phyloP scores from a whole-genome alignment of 2,888 invertebrate species.

The Chrysotoxum bicinctum region DNA sequence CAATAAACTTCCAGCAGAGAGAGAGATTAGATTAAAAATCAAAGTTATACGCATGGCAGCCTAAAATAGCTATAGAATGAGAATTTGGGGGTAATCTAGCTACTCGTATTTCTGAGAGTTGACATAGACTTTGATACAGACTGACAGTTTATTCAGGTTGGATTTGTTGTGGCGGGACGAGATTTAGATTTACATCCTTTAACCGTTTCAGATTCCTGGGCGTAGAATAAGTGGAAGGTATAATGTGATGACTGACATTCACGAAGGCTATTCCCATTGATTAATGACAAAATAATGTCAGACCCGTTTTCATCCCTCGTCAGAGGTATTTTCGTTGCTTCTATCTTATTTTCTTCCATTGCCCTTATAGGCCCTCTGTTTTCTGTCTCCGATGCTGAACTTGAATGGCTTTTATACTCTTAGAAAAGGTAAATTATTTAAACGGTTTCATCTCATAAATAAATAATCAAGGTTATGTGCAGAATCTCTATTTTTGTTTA shows the following conservation, averaged over 20 bases:
- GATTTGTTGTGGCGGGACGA: conserved; percentile 40
- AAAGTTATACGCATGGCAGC: conserved; percentile 37
- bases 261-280: conserved; percentile 74
- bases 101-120: conserved; percentile 11
- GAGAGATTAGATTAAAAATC: conserved; percentile 65
- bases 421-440: conserved; percentile 78
- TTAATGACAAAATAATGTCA: conserved; percentile 81
- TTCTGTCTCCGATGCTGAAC: not conserved
- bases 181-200: conserved; percentile 57
- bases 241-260: conserved; percentile 66
- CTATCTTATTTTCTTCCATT: conserved; percentile 24
- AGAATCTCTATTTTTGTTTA: conserved; percentile 70
- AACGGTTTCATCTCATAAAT: conserved; percentile 81
- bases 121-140: conserved; percentile 28
- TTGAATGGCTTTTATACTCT: conserved; percentile 47
- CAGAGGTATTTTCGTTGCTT: conserved; percentile 56
- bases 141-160: conserved; percentile 51
- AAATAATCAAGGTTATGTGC: conserved; percentile 78
- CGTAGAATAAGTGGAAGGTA: not conserved
- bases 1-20: conserved; percentile 41
- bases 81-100: not conserved
- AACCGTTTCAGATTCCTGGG: conserved; percentile 21
- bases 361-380: conserved; percentile 23
- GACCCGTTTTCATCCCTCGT: conserved; percentile 74
- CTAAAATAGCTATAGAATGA: conserved; percentile 13